Evolutionary conservation across 1,140 invertebrate species (phyloP), one percentile per base, ranked within the genome.

Genomic region (Zaprionus africanus): DNA sequence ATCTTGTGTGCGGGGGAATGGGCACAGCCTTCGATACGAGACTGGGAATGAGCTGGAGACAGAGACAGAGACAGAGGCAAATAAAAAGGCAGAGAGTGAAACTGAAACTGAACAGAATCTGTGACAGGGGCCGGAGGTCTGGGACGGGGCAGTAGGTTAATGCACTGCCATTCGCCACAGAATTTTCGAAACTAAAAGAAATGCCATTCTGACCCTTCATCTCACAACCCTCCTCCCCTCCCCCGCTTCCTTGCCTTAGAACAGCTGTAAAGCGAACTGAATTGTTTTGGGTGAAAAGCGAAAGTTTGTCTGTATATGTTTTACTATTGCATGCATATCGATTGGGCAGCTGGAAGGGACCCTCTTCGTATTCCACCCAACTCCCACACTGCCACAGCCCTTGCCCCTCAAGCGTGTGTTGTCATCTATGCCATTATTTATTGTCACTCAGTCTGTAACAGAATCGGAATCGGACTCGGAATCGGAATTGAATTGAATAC

Each of bases 241-340:
- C 5, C 22, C 5, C 15, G 15, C 17, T 7, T n/a, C 22, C n/a
- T 56, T 0, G 15, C 49, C 11, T 1, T 9, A 22, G 9, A 11
- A 60, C 59, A 24, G 36, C 56, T 53, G 46, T 60, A 36, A 60
- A 54, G 26, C 49, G 19, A 53, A 28, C 57, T 11, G 58, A 75
- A 70, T 70, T 76, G 49, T 70, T 70, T 70, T 58, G 54, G 67
- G 36, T 34, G 53, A 34, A 60, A 61, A 59, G 61, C 53, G 71
- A 76, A 76, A 64, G 60, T 57, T 76, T 76, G 54, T 65, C 22
- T 26, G 58, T 76, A 65, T 76, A 65, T 60, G 65, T 76, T 76
- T 76, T 65, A 71, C 43, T 76, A 71, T 71, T 71, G 67, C 60
- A 71, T 76, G 73, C 67, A 76, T 76, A 76, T 63, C 73, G 72